A percentile compares a stretch with the other conserved stretches of the same genome.
Evolutionary conservation across 1,140 invertebrate genomes (phyloP).

Genomic region (Telenomus remus): DNA sequence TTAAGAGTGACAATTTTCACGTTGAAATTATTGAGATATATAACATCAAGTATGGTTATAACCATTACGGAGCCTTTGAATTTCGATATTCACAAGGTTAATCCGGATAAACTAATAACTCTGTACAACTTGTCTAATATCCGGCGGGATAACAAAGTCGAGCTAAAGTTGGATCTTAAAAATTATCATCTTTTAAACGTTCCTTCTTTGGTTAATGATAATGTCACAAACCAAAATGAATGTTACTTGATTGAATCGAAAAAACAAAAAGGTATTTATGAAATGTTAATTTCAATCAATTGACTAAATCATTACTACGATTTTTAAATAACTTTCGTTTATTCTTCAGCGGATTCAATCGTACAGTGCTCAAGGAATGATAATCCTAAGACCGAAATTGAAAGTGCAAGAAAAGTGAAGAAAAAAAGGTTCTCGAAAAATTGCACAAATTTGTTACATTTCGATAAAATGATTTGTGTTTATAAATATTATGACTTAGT

Average conservation of each 20-base stretch:
- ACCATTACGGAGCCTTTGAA: constrained; percentile 18
- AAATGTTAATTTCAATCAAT: too few species aligned
- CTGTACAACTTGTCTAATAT: constrained; percentile 3
- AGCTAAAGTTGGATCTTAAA: neutral
- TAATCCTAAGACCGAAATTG: neutral
- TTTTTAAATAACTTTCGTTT: too few species aligned
- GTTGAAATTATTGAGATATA: neutral
- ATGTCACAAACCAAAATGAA: constrained; percentile 3
- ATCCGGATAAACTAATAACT: neutral
- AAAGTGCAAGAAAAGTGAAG: constrained; percentile 1
- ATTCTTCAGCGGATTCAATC: neutral
- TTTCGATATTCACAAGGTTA: constrained; percentile 10
- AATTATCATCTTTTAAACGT: neutral
- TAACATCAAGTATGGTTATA: constrained; percentile 12
- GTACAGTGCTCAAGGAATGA: neutral
- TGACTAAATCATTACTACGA: too few species aligned
- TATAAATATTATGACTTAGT: too few species aligned
- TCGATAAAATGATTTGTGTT: too few species aligned
- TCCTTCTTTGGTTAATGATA: neutral
- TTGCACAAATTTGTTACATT: too few species aligned
- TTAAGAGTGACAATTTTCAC: too few species aligned
- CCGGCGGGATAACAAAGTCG: neutral
- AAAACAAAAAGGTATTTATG: constrained; percentile 7
- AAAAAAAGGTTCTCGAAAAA: constrained; percentile 3
- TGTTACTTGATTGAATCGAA: constrained; percentile 6